Evolutionary conservation across 2,797 vertebrate species (phyloP).

Genomic region (Lindbergichthys nudifrons): DNA sequence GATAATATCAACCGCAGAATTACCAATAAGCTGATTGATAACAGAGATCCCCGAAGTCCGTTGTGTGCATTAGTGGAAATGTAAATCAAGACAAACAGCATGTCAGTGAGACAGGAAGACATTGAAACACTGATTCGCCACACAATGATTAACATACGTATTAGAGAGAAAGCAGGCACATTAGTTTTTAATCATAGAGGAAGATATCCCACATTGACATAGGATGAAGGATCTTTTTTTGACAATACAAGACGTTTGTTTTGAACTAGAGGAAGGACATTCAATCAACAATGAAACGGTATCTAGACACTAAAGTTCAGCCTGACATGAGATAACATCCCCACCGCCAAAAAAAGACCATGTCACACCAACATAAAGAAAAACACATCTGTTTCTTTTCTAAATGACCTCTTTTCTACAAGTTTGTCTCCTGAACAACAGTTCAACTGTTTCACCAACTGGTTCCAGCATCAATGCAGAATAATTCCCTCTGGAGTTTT

Average conservation of each 20-base stretch:
- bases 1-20: conserved; percentile 37
- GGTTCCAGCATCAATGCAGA: neutral
- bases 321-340: neutral
- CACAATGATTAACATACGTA: neutral
- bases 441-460: neutral
- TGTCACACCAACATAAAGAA: neutral
- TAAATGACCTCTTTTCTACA: neutral
- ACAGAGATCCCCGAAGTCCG: conserved; percentile 3
- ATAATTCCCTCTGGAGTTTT: neutral
- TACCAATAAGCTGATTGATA: conserved; percentile 43
- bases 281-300: neutral
- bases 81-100: conserved; percentile 42
- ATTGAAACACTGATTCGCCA: neutral
- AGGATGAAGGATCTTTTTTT: neutral
- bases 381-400: neutral
- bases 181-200: neutral
- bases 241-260: neutral
- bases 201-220: neutral
- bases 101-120: conserved; percentile 3
- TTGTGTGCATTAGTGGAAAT: conserved; percentile 24
- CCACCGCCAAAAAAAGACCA: neutral
- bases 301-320: neutral
- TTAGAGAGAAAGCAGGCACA: neutral
- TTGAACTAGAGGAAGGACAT: neutral
- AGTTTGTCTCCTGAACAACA: neutral